Percentiles rank a stretch among this genome's conserved stretches.
phyloP scores from a whole-genome alignment of 2,888 invertebrate species.

The Acholoe squamosa region DNA sequence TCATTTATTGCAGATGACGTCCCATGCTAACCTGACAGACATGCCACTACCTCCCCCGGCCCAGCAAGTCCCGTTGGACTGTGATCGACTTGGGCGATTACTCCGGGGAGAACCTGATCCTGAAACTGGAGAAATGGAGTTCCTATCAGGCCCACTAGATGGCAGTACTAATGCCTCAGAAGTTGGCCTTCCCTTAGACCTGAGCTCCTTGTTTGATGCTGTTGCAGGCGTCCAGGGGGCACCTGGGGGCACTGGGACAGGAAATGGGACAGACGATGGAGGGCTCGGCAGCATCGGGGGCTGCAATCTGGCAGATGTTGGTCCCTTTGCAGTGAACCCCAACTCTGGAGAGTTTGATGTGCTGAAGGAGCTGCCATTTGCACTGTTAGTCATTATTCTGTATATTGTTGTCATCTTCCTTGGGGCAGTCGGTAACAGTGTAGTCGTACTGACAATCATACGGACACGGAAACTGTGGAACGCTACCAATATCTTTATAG shows the following conservation, averaged over 20 bases:
- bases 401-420: constrained; percentile 75
- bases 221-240: background rate
- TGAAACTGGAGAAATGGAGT: background rate
- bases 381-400: constrained; percentile 66
- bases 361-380: constrained; percentile 61
- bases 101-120: background rate
- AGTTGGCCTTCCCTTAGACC: background rate
- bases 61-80: background rate
- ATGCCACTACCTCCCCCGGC: background rate
- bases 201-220: background rate
- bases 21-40: background rate
- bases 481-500: constrained; percentile 82
- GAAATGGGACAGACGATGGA: background rate
- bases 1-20: constrained; percentile 9
- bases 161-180: background rate
- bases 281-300: background rate
- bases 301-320: constrained; percentile 34
- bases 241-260: background rate
- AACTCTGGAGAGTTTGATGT: constrained; percentile 67
- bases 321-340: constrained; percentile 37
- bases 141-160: background rate
- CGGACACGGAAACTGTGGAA: constrained; percentile 79
- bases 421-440: constrained; percentile 79
- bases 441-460: constrained; percentile 78
- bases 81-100: constrained; percentile 14